Base-by-base conservation (phyloP, 1,140 invertebrate species). In the Acromyrmex echinatior region DNA sequence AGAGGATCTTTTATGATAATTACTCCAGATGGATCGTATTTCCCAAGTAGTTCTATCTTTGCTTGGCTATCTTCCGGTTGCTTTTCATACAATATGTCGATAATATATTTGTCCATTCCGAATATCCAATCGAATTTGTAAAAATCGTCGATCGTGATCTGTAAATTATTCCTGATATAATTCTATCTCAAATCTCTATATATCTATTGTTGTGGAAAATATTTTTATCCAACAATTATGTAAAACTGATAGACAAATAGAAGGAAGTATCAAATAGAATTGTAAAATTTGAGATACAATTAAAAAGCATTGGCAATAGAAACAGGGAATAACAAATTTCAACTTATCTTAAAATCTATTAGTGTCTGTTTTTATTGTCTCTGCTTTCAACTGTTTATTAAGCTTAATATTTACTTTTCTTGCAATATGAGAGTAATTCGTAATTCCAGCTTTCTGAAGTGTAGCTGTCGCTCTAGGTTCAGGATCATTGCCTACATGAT, bases 71-170 rank as follows among this genome's bases (percentile, higher is more conserved):
- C 95, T 80, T 96, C 94, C 7, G 97, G 97, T 82, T 96, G 96
- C 80, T 96, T 94, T 21, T 94, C 93, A 31, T 96, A 96, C 35
- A 99, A 93, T 66, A 97, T 96, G 10, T 93, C 95, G 93, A 98
- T 98, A 92, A 98, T 99, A 21, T 96, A 96, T 78, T 98, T 96
- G 94, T 99, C 98, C 98, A 99, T 99, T 28, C 98, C 98, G 95
- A 99, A 98, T 84, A 99, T 98, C 92, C 96, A 98, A 93, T 99
- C 97, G 94, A 97, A 99, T 7, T 97, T 95, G 14, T 96, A 93
- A 91, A 98, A 99, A 93, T 99, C 98, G 35, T 96, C 94, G 70
- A 95, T 92, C n/a, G 93, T 96, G 60, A 98, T 96, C 96, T 93
- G 14, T 10, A 58, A 88, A 77, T 35, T 97, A 92, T 39, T 3